Base-by-base conservation (phyloP, 1,140 invertebrate genomes). In the Manduca sexta region DNA sequence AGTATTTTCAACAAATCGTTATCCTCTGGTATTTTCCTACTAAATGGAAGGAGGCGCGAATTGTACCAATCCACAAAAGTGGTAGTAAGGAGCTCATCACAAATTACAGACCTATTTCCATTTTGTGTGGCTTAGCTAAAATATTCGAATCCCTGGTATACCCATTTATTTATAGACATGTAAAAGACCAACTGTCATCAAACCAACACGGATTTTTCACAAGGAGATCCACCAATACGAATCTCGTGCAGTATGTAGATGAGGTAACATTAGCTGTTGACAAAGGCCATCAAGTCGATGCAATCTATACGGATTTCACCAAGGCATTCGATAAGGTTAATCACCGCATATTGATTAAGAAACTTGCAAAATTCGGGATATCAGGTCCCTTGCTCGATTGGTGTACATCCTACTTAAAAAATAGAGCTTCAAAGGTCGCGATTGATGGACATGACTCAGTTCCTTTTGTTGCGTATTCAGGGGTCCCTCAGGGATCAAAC, bases 51-150 rank as follows among this genome's bases (percentile, higher is more conserved):
- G n/a, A 41, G 8, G 49, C 58, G 3, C 47, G 34, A 21, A 39
- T 52, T 7, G 49, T 55, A 4, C 57, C 57, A 16, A 34, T 56
- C 11, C 41, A 49, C 15, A 60, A 60, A 39, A 34, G 12, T n/a
- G 42, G 33, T 15, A 39, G 42, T 4, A 26, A 29, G 6, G 33
- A 38, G 6, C 8, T 14, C 13, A 39, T 56, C 12, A 15, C 13
- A 10, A 60, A 60, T 43, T 60, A 60, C 14, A 39, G n/a, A n/a
- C n/a, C n/a, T n/a, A 46, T 60, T 38, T 51, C 44, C n/a, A 45
- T 58, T 11, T 30, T 58, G 13, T 37, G 21, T 14, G 4, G 29
- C n/a, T 34, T 53, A 2, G 15, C 58, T 7, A 60, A 60, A 39
- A 11, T 49, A 13, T 54, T 51, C 17, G 51, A 59, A 26, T 37